These are phyloP conservation scores for Alectoris magna DNA, from an alignment of 2,797 vertebrate species.

Conservation along the genomic window DNA sequence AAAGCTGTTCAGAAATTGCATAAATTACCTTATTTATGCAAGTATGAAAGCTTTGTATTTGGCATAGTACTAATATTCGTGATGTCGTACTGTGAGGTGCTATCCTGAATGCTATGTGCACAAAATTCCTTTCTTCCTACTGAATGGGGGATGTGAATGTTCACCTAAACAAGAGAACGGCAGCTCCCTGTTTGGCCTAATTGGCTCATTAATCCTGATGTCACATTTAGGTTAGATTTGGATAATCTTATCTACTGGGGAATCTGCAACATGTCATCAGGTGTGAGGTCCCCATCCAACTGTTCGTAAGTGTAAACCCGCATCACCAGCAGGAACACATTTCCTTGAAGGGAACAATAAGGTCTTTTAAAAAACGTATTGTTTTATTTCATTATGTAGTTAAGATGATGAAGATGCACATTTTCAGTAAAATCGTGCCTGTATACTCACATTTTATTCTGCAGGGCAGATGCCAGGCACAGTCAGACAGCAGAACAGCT, in stretches of 20 bases:
- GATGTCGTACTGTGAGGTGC: slow-evolving; percentile 70
- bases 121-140: background rate
- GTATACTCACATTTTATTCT: background rate
- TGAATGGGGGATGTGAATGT: background rate
- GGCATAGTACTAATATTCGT: slow-evolving; percentile 71
- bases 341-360: background rate
- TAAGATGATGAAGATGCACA: background rate
- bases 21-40: background rate
- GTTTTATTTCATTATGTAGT: background rate
- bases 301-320: background rate
- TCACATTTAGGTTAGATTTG: accelerated
- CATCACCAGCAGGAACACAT: accelerated
- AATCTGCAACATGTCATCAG: background rate
- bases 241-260: background rate
- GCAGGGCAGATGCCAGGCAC: background rate
- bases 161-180: background rate
- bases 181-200: background rate
- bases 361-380: background rate
- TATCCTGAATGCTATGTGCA: background rate
- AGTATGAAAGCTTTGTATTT: slow-evolving; percentile 59
- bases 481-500: background rate
- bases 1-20: background rate
- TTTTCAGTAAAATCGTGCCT: background rate
- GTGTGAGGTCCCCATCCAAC: background rate
- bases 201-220: background rate